Percentiles rank a stretch among this genome's conserved stretches.
These are phyloP conservation scores for Podarcis siculus DNA, from an alignment of 2,797 vertebrate species.

Conservation along the genomic window DNA sequence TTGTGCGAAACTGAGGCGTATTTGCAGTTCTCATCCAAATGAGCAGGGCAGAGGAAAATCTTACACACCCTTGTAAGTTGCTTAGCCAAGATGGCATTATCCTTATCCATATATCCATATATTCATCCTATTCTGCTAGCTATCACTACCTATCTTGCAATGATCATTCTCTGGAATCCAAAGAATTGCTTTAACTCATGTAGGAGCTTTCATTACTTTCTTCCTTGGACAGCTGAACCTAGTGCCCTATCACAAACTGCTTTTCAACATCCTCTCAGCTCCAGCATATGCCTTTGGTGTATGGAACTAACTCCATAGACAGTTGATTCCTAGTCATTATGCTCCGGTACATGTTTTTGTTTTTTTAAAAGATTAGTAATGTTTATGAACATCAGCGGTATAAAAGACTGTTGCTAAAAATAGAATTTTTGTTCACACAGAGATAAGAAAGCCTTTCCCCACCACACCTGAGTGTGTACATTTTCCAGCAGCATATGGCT, in stretches of 20 bases:
- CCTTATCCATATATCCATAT: too few species aligned
- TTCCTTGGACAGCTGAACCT: background rate
- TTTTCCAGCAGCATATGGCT: background rate
- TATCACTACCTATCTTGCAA: background rate
- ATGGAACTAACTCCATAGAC: background rate
- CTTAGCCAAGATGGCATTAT: background rate
- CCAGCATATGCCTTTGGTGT: background rate
- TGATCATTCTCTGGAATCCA: background rate
- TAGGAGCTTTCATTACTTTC: background rate
- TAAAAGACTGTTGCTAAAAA: background rate
- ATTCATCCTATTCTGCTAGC: too few species aligned
- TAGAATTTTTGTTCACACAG: background rate
- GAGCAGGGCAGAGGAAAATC: background rate
- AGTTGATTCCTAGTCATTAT: background rate
- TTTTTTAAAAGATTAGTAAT: too few species aligned
- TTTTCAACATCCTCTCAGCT: background rate
- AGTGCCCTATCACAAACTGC: background rate
- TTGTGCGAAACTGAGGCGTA: background rate
- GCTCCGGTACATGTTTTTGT: background rate
- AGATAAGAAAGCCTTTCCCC: background rate
- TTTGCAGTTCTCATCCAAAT: background rate
- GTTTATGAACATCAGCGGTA: background rate
- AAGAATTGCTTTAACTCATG: background rate
- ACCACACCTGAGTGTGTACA: background rate
- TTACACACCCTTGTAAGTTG: background rate